Percentiles rank a stretch among this genome's conserved stretches.
Conservation (phyloP, 2,888 invertebrate species). For the Sialis lutaria region DNA sequence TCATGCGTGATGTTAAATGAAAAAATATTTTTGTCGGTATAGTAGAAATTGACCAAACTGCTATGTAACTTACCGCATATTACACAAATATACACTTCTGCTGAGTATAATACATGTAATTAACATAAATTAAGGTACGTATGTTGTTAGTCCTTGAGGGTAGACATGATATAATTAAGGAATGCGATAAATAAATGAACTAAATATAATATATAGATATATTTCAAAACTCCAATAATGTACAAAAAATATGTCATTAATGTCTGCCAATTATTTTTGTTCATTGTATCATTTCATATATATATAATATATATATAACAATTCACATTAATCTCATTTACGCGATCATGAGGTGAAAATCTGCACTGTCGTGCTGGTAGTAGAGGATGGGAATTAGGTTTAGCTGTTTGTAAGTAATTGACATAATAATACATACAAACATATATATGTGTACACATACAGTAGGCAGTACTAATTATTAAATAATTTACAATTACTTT, state of each 20-base stretch:
- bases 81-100: too few species aligned
- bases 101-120: too few species aligned
- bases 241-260: constrained; percentile 53
- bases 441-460: constrained; percentile 11
- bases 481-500: background rate
- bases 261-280: constrained; percentile 29
- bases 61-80: too few species aligned
- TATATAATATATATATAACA: background rate
- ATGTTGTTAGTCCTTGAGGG: too few species aligned
- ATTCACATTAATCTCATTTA: background rate
- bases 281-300: background rate
- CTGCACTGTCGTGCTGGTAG: background rate
- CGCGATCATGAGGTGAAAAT: too few species aligned
- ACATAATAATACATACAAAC: constrained; percentile 26
- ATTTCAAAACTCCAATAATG: constrained; percentile 56
- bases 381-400: constrained; percentile 1
- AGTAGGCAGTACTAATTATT: constrained; percentile 6
- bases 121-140: too few species aligned
- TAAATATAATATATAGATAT: constrained; percentile 35
- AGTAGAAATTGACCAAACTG: too few species aligned
- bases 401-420: constrained; percentile 20
- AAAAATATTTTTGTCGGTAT: too few species aligned
- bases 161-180: too few species aligned
- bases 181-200: background rate
- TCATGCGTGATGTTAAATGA: too few species aligned